phyloP scores from a whole-genome alignment of 2,888 invertebrate genomes.

The Linyphia triangularis region DNA sequence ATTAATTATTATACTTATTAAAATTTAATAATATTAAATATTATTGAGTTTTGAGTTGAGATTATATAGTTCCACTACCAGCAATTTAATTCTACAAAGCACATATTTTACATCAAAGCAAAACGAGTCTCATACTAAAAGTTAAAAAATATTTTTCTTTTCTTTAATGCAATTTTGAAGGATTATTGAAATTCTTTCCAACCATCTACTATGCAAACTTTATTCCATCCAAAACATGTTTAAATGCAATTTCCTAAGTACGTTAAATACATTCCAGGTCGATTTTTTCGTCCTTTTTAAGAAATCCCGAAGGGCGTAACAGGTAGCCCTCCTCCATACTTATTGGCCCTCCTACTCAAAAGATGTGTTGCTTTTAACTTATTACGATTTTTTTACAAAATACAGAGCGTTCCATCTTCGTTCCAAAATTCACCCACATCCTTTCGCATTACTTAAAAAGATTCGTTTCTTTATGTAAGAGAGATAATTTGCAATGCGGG shows the following conservation, averaged over 20 bases:
- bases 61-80: too few species aligned
- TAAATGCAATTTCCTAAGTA: too few species aligned
- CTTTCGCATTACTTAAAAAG: conserved; percentile 18
- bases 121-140: too few species aligned
- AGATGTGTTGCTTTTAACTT: background rate
- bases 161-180: background rate
- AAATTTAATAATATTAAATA: too few species aligned
- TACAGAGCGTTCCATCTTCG: background rate
- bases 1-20: too few species aligned
- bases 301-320: background rate
- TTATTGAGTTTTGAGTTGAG: too few species aligned
- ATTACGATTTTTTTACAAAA: background rate
- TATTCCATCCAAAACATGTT: background rate
- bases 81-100: too few species aligned
- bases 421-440: too few species aligned
- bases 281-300: too few species aligned
- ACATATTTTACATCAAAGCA: too few species aligned
- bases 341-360: background rate
- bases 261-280: background rate
- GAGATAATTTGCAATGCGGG: conserved; percentile 4
- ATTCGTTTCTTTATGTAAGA: background rate
- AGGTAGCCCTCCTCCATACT: background rate
- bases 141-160: too few species aligned
- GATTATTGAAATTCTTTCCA: background rate
- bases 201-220: background rate